Percentiles rank a stretch among this genome's conserved stretches.
These are phyloP conservation scores for Lucifuga dentata DNA, from an alignment of 2,113 vertebrate species.

Conservation along the genomic window DNA sequence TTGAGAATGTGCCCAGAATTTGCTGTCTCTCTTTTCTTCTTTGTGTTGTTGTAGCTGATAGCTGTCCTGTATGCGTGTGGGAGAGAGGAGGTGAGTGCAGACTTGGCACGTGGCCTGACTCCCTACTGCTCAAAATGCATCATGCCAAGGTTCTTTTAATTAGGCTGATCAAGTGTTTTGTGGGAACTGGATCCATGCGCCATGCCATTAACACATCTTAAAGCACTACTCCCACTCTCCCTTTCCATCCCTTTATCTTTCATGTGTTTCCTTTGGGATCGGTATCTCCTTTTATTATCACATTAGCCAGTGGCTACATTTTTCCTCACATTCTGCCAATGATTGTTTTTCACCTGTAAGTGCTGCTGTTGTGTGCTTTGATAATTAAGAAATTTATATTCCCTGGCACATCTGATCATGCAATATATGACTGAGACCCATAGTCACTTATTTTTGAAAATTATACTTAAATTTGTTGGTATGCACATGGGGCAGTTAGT, in stretches of 20 bases:
- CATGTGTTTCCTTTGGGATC: conserved; percentile 52
- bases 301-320: conserved; percentile 50
- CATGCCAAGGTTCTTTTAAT: conserved; percentile 81
- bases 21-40: conserved; percentile 48
- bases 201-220: conserved; percentile 73
- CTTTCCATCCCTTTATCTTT: conserved; percentile 60
- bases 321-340: conserved; percentile 27
- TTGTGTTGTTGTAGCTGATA: conserved; percentile 55
- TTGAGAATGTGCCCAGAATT: conserved; percentile 67
- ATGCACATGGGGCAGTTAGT: not conserved
- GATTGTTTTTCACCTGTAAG: conserved; percentile 36
- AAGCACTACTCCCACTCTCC: conserved; percentile 58
- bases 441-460: not conserved
- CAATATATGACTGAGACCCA: not conserved
- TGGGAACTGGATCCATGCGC: conserved; percentile 76
- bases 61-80: conserved; percentile 64
- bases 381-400: conserved; percentile 22
- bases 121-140: conserved; percentile 67
- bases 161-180: conserved; percentile 81
- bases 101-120: conserved; percentile 67
- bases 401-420: not conserved
- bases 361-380: conserved; percentile 24
- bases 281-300: conserved; percentile 63
- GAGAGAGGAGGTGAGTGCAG: conserved; percentile 69
- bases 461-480: not conserved